Base-by-base conservation (phyloP, 2,797 vertebrate genomes). In the Ctenopoma kingsleyae region DNA sequence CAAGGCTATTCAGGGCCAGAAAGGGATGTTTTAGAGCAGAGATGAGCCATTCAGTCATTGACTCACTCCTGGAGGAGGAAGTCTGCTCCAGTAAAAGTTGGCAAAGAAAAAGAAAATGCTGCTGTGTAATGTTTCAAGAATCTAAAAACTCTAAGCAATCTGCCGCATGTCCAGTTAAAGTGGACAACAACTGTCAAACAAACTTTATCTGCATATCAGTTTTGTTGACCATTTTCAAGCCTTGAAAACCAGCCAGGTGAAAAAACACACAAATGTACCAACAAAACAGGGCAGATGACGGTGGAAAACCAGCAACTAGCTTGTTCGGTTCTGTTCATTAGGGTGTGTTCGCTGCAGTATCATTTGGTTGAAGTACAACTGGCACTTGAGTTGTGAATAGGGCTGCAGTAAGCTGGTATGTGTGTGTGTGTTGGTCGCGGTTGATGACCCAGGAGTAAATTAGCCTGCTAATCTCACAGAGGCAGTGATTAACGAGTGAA, bases 371-470 rank as follows among this genome's bases (percentile, higher is more conserved):
- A 80, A 80, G 56, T 63, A 74, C 82, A 87, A 87, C 80, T 89
- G 85, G 85, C 84, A 66, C 74, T 84, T 69, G 73, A 80, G 84
- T 76, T 88, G 77, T 72, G 66, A 82, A 73, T 81, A 53, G 30
- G 61, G 64, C 76, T 62, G 78, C 6, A 30, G 54, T 63, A 83
- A 82, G 78, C 79, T 58, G 68, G 75, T 65, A 68, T 57, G 59
- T 71, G 35, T 65, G 30, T 71, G 76, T 80, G 74, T 86, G 86
- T 82, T 87, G 85, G 83, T 76, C 69, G 75, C 83, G 72, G 82
- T 76, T 91, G 82, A 92, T 94, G 94, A 95, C 94, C 35, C 86
- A 77, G 79, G 89, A 90, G 93, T 94, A 94, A 94, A 93, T 93
- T 91, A 92, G 87, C 85, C 90, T 73, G 86, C 92, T 94, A 94